Base-by-base conservation (phyloP, 2,797 vertebrate genomes). In the Pampus argenteus region DNA sequence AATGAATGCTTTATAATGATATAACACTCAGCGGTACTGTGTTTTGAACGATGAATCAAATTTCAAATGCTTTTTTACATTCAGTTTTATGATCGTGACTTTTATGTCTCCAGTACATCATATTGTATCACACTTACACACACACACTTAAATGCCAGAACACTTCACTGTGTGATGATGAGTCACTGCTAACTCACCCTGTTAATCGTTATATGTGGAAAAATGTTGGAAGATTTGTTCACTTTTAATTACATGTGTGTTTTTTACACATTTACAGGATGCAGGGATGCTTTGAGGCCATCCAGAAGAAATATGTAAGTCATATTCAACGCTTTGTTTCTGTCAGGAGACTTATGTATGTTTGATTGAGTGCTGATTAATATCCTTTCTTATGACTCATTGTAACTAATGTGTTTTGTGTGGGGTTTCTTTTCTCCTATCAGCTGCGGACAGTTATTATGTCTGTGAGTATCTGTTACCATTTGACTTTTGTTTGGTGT, bases 301-400 rank as follows among this genome's bases (percentile, higher is more conserved):
- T 99, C 74, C 94, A 98, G 90, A 97, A 91, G 86, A 97, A 96
- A 95, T 99, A 97, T 2, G 98, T 98, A 93, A 98, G 97, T 96
- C 34, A 74, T 40, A 86, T 67, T 47, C 58, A 48, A 49, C 3
- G 1, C 61, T 69, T 52, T 56, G 1, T 11, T 49, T 52, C 14
- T 36, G 4, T 56, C 22, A 51, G 13, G 65, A 44, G 1, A 59
- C 71, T 25, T 13, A 6, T 36, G 18, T 62, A 14, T 9, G 9
- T 15, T 1, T 51, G 17, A 2, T 31, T 38, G 4, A 68, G 13
- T 20, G 8, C 1, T 57, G 9, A 13, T 69, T 79, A 79, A 13
- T 48, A 84, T 80, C 1, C 79, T 23, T 2, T 3, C 2, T 23
- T 20, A 13, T 59, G n/a, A 74, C n/a, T 68, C 0, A 8, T n/a